Base-by-base conservation (phyloP, 2,888 invertebrate genomes). In the Apoda limacodes region DNA sequence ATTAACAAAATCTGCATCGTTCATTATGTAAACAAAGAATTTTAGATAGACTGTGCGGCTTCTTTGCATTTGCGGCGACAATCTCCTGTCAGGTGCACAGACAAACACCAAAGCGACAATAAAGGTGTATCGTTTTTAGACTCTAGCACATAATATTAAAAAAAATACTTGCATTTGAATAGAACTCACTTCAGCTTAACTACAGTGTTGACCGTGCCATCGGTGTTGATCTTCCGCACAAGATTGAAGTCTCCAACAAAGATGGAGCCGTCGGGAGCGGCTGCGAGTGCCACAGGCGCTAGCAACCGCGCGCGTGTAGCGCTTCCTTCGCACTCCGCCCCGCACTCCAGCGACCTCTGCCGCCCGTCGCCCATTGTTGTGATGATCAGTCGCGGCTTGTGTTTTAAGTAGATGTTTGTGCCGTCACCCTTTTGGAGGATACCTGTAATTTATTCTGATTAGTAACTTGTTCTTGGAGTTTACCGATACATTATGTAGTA, bases 401-500 rank as follows among this genome's bases (percentile, higher is more conserved):
- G 93, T 50, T 92, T 95, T 51, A 98, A 72, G 64, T 96, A 97
- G 36, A 96, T 92, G 53, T 95, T 96, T 0, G 95, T 92, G 7
- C 98, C 98, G 54, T 98, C 98, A 14, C 98, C 98, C 62, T 97
- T 96, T 75, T 98, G 97, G 1, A 98, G 82, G 39, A 98, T 96
- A 15, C 96, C 91, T 90, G 61, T 5, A 60, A 62, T 17, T n/a
- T n/a, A n/a, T n/a, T n/a, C n/a, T n/a, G 39, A 25, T 13, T 1
- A 19, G 17, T 9, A 13, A 13, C 17, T 13, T 5, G 13, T 19
- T 9, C 19, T 10, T 24, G 13, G 25, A 48, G 32, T 28, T 12
- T n/a, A n/a, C n/a, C n/a, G n/a, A n/a, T n/a, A n/a, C n/a, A n/a
- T n/a, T n/a, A n/a, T n/a, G n/a, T n/a, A n/a, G n/a, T n/a, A n/a